Conservation (phyloP, 2,888 invertebrate species). For the Noctua comes region DNA sequence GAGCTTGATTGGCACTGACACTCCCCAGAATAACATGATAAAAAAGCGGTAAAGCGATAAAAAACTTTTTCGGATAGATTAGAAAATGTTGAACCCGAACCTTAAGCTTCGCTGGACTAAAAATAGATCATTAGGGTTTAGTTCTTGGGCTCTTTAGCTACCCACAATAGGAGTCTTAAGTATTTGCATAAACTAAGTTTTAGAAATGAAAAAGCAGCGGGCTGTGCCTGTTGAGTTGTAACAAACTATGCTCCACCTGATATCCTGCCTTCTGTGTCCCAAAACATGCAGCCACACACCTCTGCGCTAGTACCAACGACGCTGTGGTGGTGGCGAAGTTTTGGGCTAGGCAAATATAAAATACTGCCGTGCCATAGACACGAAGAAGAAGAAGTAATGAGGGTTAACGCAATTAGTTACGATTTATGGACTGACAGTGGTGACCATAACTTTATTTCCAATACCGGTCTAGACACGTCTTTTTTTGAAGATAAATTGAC, state of each 20-base stretch:
- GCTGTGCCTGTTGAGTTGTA: not conserved
- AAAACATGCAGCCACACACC: not conserved
- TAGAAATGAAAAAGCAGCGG: not conserved
- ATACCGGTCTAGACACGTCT: not conserved
- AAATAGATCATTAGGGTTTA: not conserved
- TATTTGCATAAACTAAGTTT: not conserved
- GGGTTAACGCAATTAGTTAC: not conserved
- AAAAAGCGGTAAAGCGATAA: conserved; percentile 9
- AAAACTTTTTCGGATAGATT: conserved; percentile 17
- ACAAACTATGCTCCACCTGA: not conserved
- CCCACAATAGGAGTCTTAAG: not conserved
- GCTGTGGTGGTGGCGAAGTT: no score
- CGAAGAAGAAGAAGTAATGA: no score
- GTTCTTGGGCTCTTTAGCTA: not conserved
- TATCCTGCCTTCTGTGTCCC: not conserved
- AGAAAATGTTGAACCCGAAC: conserved; percentile 6
- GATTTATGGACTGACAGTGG: not conserved
- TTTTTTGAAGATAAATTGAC: not conserved
- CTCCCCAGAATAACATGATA: not conserved
- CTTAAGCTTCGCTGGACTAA: not conserved
- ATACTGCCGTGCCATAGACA: no score
- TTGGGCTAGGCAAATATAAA: no score
- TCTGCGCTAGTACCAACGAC: not conserved
- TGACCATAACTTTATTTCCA: not conserved
- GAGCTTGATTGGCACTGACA: conserved; percentile 28